Evolutionary conservation across 1,140 invertebrate species (phyloP), one percentile per base, ranked within the genome.

Genomic region (Bradysia coprophila): DNA sequence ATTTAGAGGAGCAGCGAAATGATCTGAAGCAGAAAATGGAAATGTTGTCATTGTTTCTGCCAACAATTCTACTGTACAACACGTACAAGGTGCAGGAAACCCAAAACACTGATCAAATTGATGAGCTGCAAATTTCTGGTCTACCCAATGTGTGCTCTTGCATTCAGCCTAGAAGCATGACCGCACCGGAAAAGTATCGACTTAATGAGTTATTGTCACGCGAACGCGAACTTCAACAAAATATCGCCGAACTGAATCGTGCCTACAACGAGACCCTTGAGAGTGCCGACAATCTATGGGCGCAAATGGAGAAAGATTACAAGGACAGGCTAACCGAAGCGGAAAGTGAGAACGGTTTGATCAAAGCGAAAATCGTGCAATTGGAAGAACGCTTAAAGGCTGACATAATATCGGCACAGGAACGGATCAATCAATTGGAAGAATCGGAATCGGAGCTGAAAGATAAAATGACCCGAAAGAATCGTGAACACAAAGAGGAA

Each of bases 211-310:
- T 63, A 21, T 13, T 56, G 10, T 22, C 46, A 4, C 54, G 39
- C 15, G 57, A 64, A 41, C 45, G 55, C 38, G 59, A 63, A 21
- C 40, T 67, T 22, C 61, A 61, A 47, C 52, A 32, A 34, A 50
- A 59, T 23, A 68, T 82, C 20, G 63, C 62, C 23, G 76, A 80
- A 37, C 48, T 80, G 5, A 75, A 81, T 51, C 63, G 70, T 24
- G 70, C 76, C 0, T 81, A 81, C 46, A 65, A 78, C 51, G 75
- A 76, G 49, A 82, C 80, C 40, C 60, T 86, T 47, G 72, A 76
- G 47, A 69, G 79, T 43, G 78, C 78, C 2, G 81, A 81, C 41
- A 69, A 76, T 36, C 73, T 83, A 54, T 78, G 80, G 69, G 71
- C 73, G 0, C 72, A 77, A 33, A 67, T 80, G 59, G 77, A 81